A percentile compares a stretch with the other conserved stretches of the same genome.
Evolutionary conservation across 1,140 invertebrate genomes (phyloP).

Genomic region (Brachionus asplanchnoidis): DNA sequence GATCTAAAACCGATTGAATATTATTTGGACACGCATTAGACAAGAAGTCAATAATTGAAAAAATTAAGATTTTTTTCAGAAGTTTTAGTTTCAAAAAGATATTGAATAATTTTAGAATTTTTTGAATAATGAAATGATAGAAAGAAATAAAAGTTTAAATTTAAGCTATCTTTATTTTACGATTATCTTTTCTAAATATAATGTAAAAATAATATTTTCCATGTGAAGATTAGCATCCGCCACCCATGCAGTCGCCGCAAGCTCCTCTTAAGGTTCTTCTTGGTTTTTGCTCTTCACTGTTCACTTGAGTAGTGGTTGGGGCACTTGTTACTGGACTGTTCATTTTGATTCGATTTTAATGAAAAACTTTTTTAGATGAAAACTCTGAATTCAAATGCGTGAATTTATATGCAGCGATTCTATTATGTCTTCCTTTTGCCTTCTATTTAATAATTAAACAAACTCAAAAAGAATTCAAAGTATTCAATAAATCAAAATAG

Average conservation of each 20-base stretch:
- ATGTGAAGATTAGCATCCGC: not conserved
- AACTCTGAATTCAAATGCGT: not conserved
- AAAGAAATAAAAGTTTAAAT: not conserved
- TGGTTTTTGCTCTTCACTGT: not conserved
- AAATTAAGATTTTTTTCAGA: too few relatives aligned
- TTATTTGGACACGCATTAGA: too few relatives aligned
- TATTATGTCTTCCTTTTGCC: not conserved
- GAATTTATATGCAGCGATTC: not conserved
- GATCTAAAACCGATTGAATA: too few relatives aligned
- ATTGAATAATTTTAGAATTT: too few relatives aligned
- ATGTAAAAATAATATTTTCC: not conserved
- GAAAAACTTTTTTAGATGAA: not conserved
- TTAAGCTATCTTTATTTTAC: not conserved
- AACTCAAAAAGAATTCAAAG: not conserved
- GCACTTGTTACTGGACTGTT: not conserved
- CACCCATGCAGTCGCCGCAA: not conserved
- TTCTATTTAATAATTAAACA: not conserved
- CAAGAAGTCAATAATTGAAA: too few relatives aligned
- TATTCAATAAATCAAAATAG: not conserved
- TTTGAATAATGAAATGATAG: too few relatives aligned
- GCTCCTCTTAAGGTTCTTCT: not conserved
- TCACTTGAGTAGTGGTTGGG: slow-evolving; percentile 9
- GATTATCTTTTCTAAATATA: not conserved
- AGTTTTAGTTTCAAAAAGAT: too few relatives aligned
- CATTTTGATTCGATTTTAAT: not conserved